A percentile compares a stretch with the other conserved stretches of the same genome.
These are phyloP conservation scores for Yponomeuta malinellus DNA, from an alignment of 2,888 invertebrate species.

Conservation along the genomic window DNA sequence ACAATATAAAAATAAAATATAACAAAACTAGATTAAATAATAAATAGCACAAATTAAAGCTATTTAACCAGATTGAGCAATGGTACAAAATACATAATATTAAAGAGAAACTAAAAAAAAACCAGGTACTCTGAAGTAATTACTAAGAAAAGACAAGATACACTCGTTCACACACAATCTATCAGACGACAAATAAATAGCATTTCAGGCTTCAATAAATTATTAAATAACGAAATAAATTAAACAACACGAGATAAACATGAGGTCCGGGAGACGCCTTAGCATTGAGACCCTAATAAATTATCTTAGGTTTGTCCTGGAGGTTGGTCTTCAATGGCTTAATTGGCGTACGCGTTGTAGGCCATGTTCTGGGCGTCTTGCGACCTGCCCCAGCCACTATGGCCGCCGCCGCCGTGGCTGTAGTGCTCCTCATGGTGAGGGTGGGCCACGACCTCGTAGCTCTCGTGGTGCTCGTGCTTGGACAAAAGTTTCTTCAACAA, in stretches of 20 bases:
- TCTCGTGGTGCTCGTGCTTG: conserved; percentile 79
- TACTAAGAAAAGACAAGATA: conserved; percentile 45
- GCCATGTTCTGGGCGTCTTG: conserved; percentile 82
- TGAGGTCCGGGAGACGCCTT: conserved; percentile 56
- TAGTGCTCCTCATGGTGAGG: conserved; percentile 79
- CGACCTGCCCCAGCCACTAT: conserved; percentile 80
- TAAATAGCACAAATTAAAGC: conserved; percentile 29
- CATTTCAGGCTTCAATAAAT: conserved; percentile 49
- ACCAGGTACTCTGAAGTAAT: conserved; percentile 53
- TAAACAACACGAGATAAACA: conserved; percentile 37
- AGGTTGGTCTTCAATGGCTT: conserved; percentile 40
- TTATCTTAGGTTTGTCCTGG: conserved; percentile 11
- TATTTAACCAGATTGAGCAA: conserved; percentile 19
- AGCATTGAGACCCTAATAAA: conserved; percentile 26
- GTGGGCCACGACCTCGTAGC: conserved; percentile 86
- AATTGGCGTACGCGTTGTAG: conserved; percentile 79
- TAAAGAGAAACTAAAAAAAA: conserved; percentile 31
- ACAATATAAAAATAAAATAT: conserved; percentile 33
- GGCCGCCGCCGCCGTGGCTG: conserved; percentile 70
- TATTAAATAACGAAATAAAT: conserved; percentile 56
- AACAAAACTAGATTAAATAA: conserved; percentile 35
- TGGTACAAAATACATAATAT: conserved; percentile 20
- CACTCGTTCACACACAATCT: conserved; percentile 43
- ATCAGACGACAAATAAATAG: conserved; percentile 32
- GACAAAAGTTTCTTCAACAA: conserved; percentile 80